Conservation (phyloP, 2,113 vertebrate genomes). For the Pongo abelii region DNA sequence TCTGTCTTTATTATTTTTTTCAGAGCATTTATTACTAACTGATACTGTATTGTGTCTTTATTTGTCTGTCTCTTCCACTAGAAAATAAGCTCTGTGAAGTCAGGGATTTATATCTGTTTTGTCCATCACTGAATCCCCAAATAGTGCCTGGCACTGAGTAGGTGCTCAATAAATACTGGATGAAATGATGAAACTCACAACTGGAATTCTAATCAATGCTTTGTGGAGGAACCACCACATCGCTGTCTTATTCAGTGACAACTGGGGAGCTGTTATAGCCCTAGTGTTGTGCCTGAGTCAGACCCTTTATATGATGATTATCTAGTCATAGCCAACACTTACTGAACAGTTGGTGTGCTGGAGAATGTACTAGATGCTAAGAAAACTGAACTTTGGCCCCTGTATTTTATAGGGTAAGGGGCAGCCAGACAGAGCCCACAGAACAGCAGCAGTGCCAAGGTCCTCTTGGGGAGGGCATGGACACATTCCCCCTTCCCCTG, state of each 20-base stretch:
- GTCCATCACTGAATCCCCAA: not conserved
- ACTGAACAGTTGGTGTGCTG: not conserved
- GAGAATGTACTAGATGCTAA: not conserved
- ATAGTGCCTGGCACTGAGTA: not conserved
- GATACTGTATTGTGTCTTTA: not conserved
- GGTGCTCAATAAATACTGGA: not conserved
- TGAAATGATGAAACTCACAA: not conserved
- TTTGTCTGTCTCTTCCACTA: not conserved
- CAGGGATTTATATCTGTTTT: not conserved
- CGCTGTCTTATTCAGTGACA: not conserved
- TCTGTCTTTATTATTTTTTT: not conserved
- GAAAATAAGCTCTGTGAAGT: not conserved
- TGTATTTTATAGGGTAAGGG: not conserved
- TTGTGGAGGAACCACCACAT: not conserved
- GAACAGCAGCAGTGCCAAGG: not conserved
- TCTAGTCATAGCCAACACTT: not conserved
- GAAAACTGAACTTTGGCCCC: not conserved
- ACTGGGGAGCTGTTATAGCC: not conserved
- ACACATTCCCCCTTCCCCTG: accelerated
- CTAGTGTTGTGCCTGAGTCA: not conserved
- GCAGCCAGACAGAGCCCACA: not conserved
- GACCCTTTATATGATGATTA: not conserved
- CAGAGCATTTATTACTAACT: not conserved
- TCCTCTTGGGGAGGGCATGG: not conserved
- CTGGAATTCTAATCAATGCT: not conserved